Base-by-base conservation (phyloP, 2,113 vertebrate species). In the Erinaceus europaeus region DNA sequence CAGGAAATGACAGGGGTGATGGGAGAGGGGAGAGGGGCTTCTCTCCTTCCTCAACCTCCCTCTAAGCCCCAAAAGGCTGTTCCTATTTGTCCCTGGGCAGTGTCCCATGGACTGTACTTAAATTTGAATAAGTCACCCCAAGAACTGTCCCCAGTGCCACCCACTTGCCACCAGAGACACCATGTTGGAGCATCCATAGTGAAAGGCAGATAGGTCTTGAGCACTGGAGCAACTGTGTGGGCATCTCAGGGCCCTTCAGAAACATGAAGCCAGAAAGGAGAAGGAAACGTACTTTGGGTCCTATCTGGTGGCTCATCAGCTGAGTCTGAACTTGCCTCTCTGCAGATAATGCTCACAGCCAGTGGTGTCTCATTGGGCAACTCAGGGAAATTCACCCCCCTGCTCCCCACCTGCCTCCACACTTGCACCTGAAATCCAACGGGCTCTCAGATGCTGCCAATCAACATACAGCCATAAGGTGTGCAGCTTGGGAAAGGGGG, bases 231-330 rank as follows among this genome's bases (percentile, higher is more conserved):
- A n/a, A n/a, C n/a, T n/a, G n/a, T n/a, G n/a, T n/a, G n/a, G n/a
- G n/a, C n/a, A n/a, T n/a, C n/a, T n/a, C n/a, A n/a, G n/a, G n/a
- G n/a, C n/a, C n/a, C n/a, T n/a, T n/a, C n/a, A n/a, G n/a, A n/a
- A n/a, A n/a, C 25, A 55, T 86, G 40, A 92, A 94, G 84, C 25
- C 50, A 55, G 90, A 94, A 94, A 93, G 88, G 73, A 91, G 94
- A 95, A 95, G 95, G 91, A 94, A 94, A 74, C 69, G 40, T 42
- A 83, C 71, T 90, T 20, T 72, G 42, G 53, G 34, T 69, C 80
- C 5, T 92, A 94, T 95, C 90, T 93, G 36, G 48, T 90, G 73
- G 46, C 25, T 55, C 36, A 93, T 87, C 90, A 74, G 72, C 48
- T 15, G 2, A 5, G 17, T 44, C 40, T 85, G 52, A 25, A 42